phyloP scores from a whole-genome alignment of 2,113 vertebrate species.

The Dicaeum eximium region DNA sequence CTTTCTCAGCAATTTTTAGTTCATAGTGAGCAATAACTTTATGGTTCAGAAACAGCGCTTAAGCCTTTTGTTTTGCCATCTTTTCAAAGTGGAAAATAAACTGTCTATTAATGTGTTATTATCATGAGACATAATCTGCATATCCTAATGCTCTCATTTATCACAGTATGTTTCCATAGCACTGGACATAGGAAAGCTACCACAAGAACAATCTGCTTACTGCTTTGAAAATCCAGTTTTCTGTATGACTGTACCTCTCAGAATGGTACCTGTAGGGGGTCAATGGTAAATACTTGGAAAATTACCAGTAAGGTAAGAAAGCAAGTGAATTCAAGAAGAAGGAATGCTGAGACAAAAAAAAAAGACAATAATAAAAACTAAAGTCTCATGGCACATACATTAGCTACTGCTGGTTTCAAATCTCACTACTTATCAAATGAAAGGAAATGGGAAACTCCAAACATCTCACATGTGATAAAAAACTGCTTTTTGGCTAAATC shows the following conservation, averaged over 20 bases:
- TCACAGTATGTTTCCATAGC: neutral
- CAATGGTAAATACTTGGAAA: neutral
- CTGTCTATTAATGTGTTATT: neutral
- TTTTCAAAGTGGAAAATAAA: neutral
- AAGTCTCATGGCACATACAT: neutral
- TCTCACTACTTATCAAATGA: neutral
- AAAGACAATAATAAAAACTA: neutral
- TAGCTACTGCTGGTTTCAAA: neutral
- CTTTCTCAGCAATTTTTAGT: neutral
- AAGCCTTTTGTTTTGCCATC: neutral
- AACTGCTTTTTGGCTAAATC: neutral
- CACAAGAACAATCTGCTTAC: neutral
- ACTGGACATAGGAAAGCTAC: neutral
- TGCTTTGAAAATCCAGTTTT: neutral
- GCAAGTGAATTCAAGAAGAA: neutral
- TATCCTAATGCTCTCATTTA: neutral
- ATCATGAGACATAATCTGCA: conserved; percentile 7
- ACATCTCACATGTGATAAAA: neutral
- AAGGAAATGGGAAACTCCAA: neutral
- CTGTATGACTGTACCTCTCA: neutral
- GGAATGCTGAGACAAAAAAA: neutral
- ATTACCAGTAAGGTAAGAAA: neutral
- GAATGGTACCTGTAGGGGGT: neutral
- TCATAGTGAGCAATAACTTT: neutral
- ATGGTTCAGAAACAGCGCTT: neutral